Percentiles rank a stretch among this genome's conserved stretches.
phyloP scores from a whole-genome alignment of 2,888 invertebrate species.

The Lucinisca nassula region DNA sequence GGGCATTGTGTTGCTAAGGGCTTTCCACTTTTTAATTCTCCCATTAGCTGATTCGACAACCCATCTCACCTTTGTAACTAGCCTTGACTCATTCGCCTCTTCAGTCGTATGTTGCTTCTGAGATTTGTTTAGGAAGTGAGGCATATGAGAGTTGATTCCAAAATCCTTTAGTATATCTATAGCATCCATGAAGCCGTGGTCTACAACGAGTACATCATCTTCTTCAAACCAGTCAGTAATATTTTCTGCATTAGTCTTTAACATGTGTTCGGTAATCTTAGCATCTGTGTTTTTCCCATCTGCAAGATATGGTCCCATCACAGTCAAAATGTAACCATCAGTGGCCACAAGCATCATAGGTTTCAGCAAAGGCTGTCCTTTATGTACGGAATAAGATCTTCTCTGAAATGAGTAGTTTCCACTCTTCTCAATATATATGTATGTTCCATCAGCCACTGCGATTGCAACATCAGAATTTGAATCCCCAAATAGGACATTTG shows the following conservation, averaged over 20 bases:
- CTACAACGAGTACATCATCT: slow-evolving; percentile 56
- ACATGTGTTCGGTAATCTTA: slow-evolving; percentile 59
- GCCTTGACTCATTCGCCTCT: slow-evolving; percentile 53
- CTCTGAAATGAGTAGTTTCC: slow-evolving; percentile 57
- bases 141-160: slow-evolving; percentile 56
- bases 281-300: slow-evolving; percentile 61
- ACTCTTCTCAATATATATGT: slow-evolving; percentile 59
- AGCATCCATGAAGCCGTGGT: slow-evolving; percentile 62
- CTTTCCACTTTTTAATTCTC: slow-evolving; percentile 30
- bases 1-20: slow-evolving; percentile 12
- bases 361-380: slow-evolving; percentile 60
- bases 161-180: slow-evolving; percentile 44
- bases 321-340: slow-evolving; percentile 52
- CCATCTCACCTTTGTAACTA: slow-evolving; percentile 49
- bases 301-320: slow-evolving; percentile 61
- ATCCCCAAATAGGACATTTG: slow-evolving; percentile 40
- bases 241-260: slow-evolving; percentile 47
- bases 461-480: slow-evolving; percentile 28
- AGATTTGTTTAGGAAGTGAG: slow-evolving; percentile 41
- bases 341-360: slow-evolving; percentile 62
- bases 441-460: slow-evolving; percentile 63
- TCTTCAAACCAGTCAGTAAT: slow-evolving; percentile 41
- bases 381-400: slow-evolving; percentile 49
- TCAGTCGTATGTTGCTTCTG: slow-evolving; percentile 56
- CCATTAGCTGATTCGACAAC: slow-evolving; percentile 27